Conservation (phyloP, 2,113 vertebrate genomes). For the Pterocles gutturalis region DNA sequence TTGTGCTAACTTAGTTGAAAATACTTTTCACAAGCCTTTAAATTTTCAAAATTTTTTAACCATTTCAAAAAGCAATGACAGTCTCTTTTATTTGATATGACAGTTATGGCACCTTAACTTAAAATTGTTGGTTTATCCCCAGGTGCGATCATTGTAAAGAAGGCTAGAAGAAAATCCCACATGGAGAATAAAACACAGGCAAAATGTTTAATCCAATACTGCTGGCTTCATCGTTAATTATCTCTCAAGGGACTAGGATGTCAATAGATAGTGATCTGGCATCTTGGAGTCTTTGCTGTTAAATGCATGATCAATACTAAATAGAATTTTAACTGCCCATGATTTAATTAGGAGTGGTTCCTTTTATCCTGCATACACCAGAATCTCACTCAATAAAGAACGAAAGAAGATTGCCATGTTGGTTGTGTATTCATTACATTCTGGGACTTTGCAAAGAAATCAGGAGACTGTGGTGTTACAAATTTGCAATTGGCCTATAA, state of each 20-base stretch:
- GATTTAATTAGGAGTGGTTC: conserved; percentile 68
- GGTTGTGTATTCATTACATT: neutral
- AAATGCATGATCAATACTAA: conserved; percentile 69
- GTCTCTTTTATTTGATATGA: neutral
- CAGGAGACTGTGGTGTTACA: neutral
- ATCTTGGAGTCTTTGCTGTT: conserved; percentile 55
- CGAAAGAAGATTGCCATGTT: neutral
- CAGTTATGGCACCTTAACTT: neutral
- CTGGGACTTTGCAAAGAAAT: neutral
- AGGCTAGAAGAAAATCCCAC: conserved; percentile 19
- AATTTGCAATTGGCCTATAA: neutral
- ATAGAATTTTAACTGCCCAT: conserved; percentile 66
- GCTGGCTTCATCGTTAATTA: conserved; percentile 49
- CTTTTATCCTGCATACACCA: conserved; percentile 31
- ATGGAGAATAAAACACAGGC: conserved; percentile 26
- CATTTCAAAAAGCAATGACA: neutral
- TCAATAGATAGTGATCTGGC: conserved; percentile 64
- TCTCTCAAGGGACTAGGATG: conserved; percentile 50
- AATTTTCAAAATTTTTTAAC: neutral
- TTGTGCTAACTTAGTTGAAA: neutral
- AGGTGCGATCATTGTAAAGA: neutral
- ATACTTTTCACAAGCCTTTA: neutral
- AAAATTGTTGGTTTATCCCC: neutral
- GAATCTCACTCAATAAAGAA: conserved; percentile 35
- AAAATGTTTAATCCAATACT: conserved; percentile 34